Evolutionary conservation across 2,113 vertebrate species (phyloP).

Genomic region (Apteryx mantelli): DNA sequence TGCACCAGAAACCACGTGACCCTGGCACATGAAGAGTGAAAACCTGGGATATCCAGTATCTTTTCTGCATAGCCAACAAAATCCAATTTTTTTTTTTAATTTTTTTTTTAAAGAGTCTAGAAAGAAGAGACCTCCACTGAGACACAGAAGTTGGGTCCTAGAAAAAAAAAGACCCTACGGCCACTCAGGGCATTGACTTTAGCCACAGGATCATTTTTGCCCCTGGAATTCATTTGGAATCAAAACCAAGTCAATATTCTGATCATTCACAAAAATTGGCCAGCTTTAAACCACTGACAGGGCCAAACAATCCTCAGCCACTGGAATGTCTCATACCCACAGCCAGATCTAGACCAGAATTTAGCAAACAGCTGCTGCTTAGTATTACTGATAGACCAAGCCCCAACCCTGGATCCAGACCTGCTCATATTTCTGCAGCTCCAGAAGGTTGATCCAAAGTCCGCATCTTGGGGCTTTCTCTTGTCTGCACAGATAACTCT

Average conservation of each 20-base stretch:
- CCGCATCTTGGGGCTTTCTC: background rate
- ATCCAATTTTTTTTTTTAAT: background rate
- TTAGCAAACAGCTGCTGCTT: background rate
- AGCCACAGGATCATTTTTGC: background rate
- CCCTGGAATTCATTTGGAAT: background rate
- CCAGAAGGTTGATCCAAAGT: background rate
- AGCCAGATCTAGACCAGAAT: background rate
- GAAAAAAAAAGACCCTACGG: too few relatives aligned
- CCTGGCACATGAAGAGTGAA: background rate
- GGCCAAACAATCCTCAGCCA: background rate
- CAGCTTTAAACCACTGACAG: rapidly evolving
- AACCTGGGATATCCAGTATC: background rate
- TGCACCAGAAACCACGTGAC: too few relatives aligned
- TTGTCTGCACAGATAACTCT: background rate
- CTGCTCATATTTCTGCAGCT: background rate
- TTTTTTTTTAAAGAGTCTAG: too few relatives aligned
- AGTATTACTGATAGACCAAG: background rate
- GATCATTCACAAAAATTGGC: background rate
- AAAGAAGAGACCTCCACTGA: background rate
- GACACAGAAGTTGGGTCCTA: background rate
- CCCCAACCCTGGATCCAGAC: background rate
- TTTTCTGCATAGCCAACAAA: background rate
- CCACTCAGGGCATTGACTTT: background rate
- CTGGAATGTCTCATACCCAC: background rate
- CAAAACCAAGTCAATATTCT: background rate